phyloP scores from a whole-genome alignment of 2,888 invertebrate species.

The Pseudoips prasinana region DNA sequence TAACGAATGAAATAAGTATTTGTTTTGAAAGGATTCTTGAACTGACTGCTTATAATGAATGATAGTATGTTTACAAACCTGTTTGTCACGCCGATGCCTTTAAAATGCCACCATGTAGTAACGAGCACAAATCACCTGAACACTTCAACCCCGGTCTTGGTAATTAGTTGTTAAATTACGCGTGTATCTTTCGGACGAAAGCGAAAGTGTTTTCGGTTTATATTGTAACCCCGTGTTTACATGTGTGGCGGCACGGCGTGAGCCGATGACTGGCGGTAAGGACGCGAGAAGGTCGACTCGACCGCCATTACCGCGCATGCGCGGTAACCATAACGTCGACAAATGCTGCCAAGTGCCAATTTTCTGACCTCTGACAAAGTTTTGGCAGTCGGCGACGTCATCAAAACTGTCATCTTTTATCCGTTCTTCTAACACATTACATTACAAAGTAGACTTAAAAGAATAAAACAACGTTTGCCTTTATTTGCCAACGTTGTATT shows the following conservation, averaged over 20 bases:
- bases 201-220: constrained; percentile 50
- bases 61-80: constrained; percentile 40
- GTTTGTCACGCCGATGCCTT: constrained; percentile 28
- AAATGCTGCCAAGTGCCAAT: constrained; percentile 54
- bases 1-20: constrained; percentile 3
- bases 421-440: no score
- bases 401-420: no score
- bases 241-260: constrained; percentile 65
- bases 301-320: constrained; percentile 62
- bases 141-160: constrained; percentile 42
- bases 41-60: background rate
- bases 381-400: constrained; percentile 13
- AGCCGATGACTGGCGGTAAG: constrained; percentile 65
- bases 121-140: constrained; percentile 45
- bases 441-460: no score
- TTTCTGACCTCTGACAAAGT: constrained; percentile 46
- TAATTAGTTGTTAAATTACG: constrained; percentile 1
- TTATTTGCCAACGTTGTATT: no score
- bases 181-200: constrained; percentile 38
- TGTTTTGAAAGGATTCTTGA: constrained; percentile 6
- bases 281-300: constrained; percentile 76
- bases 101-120: constrained; percentile 29
- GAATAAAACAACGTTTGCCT: no score
- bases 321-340: constrained; percentile 42
- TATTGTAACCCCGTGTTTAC: constrained; percentile 49